Conservation (phyloP, 2,888 invertebrate species). For the Conus canariensis region DNA sequence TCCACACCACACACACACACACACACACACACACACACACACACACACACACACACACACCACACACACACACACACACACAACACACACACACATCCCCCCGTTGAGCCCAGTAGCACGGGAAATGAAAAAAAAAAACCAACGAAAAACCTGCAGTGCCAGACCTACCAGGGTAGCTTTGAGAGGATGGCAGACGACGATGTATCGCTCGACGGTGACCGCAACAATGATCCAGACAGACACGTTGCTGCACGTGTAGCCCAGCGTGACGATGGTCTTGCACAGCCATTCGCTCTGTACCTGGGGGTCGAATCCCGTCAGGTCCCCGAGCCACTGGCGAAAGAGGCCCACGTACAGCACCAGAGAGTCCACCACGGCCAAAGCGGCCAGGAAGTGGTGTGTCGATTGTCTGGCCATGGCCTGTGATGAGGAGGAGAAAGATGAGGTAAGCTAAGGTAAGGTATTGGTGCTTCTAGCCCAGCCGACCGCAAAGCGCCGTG, state of each 20-base stretch:
- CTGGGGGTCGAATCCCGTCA: constrained; percentile 65
- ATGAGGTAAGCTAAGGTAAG: neutral
- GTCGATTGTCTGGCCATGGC: constrained; percentile 71
- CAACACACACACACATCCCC: neutral
- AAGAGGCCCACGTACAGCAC: constrained; percentile 74
- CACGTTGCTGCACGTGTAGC: constrained; percentile 72
- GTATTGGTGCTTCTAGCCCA: neutral
- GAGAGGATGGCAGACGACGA: constrained; percentile 74
- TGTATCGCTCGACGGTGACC: constrained; percentile 74
- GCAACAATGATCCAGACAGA: constrained; percentile 76
- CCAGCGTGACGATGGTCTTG: constrained; percentile 66
- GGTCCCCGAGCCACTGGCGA: constrained; percentile 72
- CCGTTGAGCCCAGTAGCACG: neutral
- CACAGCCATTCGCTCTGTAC: constrained; percentile 68
- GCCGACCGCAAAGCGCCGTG: no score
- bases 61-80: neutral
- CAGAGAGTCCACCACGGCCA: constrained; percentile 73
- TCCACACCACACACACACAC: no score
- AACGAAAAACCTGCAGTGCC: neutral
- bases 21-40: no score
- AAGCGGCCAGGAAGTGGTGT: constrained; percentile 71
- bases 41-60: no score
- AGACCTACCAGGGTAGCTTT: constrained; percentile 62
- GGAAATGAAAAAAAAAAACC: no score
- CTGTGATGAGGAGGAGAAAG: neutral